Base-by-base conservation (phyloP, 2,113 vertebrate species). In the Percopsis transmontana region DNA sequence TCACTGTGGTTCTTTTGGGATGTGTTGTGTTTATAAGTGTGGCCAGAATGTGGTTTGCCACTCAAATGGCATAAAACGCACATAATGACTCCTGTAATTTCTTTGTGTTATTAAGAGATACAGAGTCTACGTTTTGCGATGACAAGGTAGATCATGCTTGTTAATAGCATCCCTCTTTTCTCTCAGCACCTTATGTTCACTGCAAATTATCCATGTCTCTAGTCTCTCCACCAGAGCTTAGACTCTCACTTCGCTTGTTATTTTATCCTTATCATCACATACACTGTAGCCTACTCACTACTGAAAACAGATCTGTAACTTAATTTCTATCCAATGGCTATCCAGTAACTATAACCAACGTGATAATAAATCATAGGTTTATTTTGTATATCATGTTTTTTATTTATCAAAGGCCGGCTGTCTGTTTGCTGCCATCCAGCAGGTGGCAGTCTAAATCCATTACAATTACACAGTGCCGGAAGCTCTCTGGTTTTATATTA, bases 391-490 rank as follows among this genome's bases (percentile, higher is more conserved):
- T 10, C 11, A 12, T 45, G 42, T 45, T 45, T 3, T 12, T 45
- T 45, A 2, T 12, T 45, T 45, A 2, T 52, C 5, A 20, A 12
- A 15, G 5, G 19, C 33, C 10, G 12, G 24, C 16, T 13, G 5
- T 23, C 15, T 61, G 42, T 48, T n/a, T 33, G 6, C 11, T 48
- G 10, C 16, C 2, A 19, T 21, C 84, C 88, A 79, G 57, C 77
- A 90, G 90, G 77, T 76, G 90, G 89, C 83, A 54, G 45, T 75
- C 57, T 70, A 52, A 70, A 67, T 12, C 74, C 52, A 75, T 68
- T 59, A 5, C 2, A 54, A 16, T 19, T 10, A 51, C 9, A 12
- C 48, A n/a, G 13, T 48, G 48, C 10, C 18, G 11, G 19, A 51
- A 47, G 13, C 5, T 14, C 11, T 51, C 18, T 9, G 27, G 27